phyloP scores from a whole-genome alignment of 2,888 invertebrate genomes.

The Trissolcus brochymenae region DNA sequence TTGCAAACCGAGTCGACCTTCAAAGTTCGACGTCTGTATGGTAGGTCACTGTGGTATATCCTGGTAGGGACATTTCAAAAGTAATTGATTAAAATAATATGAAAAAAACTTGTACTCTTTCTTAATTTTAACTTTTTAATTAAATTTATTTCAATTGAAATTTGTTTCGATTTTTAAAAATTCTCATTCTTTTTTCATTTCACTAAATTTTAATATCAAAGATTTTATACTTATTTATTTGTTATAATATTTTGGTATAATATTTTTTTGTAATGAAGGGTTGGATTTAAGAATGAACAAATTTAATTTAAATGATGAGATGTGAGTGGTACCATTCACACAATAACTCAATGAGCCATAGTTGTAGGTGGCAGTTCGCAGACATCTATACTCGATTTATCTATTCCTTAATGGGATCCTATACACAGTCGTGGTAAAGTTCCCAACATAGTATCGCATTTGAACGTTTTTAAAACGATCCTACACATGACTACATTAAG shows the following conservation, averaged over 20 bases:
- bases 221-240: too few species aligned
- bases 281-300: constrained; percentile 66
- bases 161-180: too few species aligned
- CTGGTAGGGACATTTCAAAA: background rate
- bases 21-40: constrained; percentile 30
- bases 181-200: too few species aligned
- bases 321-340: constrained; percentile 72
- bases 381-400: constrained; percentile 47
- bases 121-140: too few species aligned
- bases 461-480: constrained; percentile 63
- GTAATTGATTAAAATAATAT: too few species aligned
- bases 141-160: too few species aligned
- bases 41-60: too few species aligned
- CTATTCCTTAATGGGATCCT: constrained; percentile 65
- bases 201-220: too few species aligned
- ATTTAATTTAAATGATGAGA: constrained; percentile 63
- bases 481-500: constrained; percentile 47
- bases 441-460: constrained; percentile 67
- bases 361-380: constrained; percentile 56
- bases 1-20: constrained; percentile 42
- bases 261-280: background rate
- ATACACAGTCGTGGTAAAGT: constrained; percentile 72
- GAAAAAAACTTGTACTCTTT: too few species aligned
- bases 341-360: constrained; percentile 67
- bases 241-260: too few species aligned